These are phyloP conservation scores for Arremon brunneinucha DNA, from an alignment of 2,797 vertebrate genomes.

Conservation along the genomic window DNA sequence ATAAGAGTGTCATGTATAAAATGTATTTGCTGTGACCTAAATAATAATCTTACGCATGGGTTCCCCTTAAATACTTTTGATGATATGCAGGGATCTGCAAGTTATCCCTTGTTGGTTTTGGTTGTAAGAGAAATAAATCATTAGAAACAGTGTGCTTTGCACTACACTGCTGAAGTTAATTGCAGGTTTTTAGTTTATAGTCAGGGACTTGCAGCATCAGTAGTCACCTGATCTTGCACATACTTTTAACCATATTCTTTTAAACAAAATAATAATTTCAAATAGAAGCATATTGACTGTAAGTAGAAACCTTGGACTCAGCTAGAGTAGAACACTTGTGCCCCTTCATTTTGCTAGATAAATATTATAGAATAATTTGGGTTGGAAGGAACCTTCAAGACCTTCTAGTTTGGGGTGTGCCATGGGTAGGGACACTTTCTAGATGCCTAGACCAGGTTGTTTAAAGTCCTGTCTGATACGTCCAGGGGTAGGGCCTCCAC, in stretches of 20 bases:
- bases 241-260: not conserved
- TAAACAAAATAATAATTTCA: not conserved
- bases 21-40: not conserved
- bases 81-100: not conserved
- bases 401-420: accelerated
- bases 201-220: not conserved
- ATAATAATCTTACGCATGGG: not conserved
- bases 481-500: not conserved
- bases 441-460: not conserved
- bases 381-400: not conserved
- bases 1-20: not conserved
- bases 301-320: not conserved
- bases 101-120: not conserved
- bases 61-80: not conserved
- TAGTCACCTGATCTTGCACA: not conserved
- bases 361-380: not conserved
- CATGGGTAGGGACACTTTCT: not conserved
- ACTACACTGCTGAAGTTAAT: not conserved
- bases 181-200: not conserved
- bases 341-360: not conserved
- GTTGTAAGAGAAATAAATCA: not conserved
- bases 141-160: not conserved
- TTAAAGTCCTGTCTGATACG: not conserved
- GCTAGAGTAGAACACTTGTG: not conserved
- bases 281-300: not conserved